A percentile compares a stretch with the other conserved stretches of the same genome.
phyloP scores from a whole-genome alignment of 2,797 vertebrate species.

The Rhinatrema bivittatum region DNA sequence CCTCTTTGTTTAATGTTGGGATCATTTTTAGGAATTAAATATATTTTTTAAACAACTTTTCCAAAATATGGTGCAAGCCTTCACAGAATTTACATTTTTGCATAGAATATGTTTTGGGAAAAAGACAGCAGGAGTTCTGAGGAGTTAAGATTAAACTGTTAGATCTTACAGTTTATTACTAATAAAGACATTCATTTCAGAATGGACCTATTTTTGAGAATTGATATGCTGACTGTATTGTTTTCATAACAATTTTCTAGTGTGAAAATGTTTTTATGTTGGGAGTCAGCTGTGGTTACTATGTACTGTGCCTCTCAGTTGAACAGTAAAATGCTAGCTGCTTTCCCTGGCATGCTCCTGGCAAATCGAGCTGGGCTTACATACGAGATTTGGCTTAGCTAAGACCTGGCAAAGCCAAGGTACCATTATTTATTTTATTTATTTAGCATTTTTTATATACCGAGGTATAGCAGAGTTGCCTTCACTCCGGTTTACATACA shows the following conservation, averaged over 20 bases:
- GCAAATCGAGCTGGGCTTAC: too few relatives aligned
- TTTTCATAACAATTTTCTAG: constrained; percentile 21
- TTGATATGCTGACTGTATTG: constrained; percentile 21
- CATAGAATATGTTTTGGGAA: constrained; percentile 59
- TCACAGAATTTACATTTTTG: constrained; percentile 61
- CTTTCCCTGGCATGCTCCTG: constrained; percentile 35
- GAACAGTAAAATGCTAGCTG: constrained; percentile 37
- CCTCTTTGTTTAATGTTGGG: constrained; percentile 47
- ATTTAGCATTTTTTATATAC: too few relatives aligned
- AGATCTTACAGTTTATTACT: constrained; percentile 28
- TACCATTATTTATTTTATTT: too few relatives aligned
- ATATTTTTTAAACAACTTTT: constrained; percentile 60
- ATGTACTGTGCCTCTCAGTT: constrained; percentile 41
- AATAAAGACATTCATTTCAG: constrained; percentile 28
- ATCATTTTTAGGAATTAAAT: constrained; percentile 54
- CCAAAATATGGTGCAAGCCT: constrained; percentile 57
- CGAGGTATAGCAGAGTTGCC: too few relatives aligned
- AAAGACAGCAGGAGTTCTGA: constrained; percentile 43
- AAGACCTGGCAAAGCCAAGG: too few relatives aligned
- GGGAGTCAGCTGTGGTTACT: constrained; percentile 27
- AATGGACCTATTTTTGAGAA: constrained; percentile 44
- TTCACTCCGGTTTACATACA: too few relatives aligned
- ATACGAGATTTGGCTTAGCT: too few relatives aligned
- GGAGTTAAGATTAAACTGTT: constrained; percentile 40
- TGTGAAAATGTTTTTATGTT: constrained; percentile 15